A percentile compares a stretch with the other conserved stretches of the same genome.
phyloP scores from a whole-genome alignment of 2,888 invertebrate species.

The Meiosimyza platycephala region DNA sequence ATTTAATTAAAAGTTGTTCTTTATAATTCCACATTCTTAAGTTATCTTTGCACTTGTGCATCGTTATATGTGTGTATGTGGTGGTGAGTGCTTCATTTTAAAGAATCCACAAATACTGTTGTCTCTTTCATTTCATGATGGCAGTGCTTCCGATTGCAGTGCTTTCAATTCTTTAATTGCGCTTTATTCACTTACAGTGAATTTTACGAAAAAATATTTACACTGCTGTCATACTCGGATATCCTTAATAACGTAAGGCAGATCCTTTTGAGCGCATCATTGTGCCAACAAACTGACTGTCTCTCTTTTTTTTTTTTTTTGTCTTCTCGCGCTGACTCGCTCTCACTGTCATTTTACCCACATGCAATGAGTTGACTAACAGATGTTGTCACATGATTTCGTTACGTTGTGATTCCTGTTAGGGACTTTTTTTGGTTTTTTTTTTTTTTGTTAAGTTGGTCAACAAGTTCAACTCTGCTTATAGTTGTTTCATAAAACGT shows the following conservation, averaged over 20 bases:
- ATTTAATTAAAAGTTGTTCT: too few species aligned
- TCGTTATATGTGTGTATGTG: too few species aligned
- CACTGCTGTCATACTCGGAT: neutral
- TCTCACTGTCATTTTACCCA: neutral
- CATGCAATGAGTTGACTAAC: constrained; percentile 20
- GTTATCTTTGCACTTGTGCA: too few species aligned
- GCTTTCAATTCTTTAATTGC: constrained; percentile 23
- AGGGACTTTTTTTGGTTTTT: neutral
- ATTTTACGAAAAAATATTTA: constrained; percentile 7
- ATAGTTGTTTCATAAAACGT: neutral
- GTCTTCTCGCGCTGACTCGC: neutral
- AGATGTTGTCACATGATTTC: constrained; percentile 31
- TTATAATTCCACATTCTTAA: too few species aligned
- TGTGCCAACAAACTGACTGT: neutral
- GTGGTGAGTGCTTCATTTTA: too few species aligned
- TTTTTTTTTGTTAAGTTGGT: constrained; percentile 4
- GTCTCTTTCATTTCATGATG: too few species aligned
- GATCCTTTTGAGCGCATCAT: neutral
- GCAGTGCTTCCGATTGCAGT: too few species aligned
- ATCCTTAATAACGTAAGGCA: constrained; percentile 1
- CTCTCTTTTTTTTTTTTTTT: neutral
- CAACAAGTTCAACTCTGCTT: neutral
- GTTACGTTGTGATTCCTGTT: constrained; percentile 16
- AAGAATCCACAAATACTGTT: too few species aligned
- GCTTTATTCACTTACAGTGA: constrained; percentile 26